These are phyloP conservation scores for Chaitophorus viminalis DNA, from an alignment of 2,888 invertebrate genomes.

Conservation along the genomic window DNA sequence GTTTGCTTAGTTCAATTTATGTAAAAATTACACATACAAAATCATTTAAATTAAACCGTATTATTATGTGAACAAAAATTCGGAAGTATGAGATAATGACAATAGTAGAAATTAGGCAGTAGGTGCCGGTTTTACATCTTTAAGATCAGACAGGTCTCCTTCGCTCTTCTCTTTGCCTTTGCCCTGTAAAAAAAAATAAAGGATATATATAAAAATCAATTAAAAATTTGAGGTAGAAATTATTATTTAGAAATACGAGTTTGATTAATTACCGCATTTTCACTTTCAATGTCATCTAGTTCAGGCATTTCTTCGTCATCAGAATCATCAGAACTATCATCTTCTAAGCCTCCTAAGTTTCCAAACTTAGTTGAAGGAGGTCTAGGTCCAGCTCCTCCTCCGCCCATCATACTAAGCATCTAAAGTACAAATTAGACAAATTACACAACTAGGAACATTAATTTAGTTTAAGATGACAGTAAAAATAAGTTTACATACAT, in stretches of 20 bases:
- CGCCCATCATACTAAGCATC: conserved; percentile 57
- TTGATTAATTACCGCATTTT: conserved; percentile 32
- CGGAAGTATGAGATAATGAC: conserved; percentile 61
- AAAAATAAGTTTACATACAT: conserved; percentile 54
- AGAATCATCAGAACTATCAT: conserved; percentile 78
- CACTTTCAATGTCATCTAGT: conserved; percentile 70
- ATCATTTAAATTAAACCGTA: conserved; percentile 60
- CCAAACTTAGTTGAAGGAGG: neutral
- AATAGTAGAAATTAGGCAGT: conserved; percentile 41
- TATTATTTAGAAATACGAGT: neutral
- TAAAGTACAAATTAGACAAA: conserved; percentile 1
- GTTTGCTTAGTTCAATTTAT: conserved; percentile 40
- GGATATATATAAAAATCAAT: neutral
- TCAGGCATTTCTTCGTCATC: conserved; percentile 84
- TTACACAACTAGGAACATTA: neutral
- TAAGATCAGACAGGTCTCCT: conserved; percentile 23
- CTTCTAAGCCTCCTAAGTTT: conserved; percentile 68
- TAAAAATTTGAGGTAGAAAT: neutral
- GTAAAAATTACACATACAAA: conserved; percentile 56
- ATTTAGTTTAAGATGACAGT: neutral
- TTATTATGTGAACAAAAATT: conserved; percentile 61
- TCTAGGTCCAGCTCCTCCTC: neutral
- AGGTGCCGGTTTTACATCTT: conserved; percentile 38
- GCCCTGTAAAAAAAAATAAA: conserved; percentile 15
- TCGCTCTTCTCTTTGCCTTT: conserved; percentile 48